Conservation (phyloP, 2,113 vertebrate species). For the Cynocephalus volans region DNA sequence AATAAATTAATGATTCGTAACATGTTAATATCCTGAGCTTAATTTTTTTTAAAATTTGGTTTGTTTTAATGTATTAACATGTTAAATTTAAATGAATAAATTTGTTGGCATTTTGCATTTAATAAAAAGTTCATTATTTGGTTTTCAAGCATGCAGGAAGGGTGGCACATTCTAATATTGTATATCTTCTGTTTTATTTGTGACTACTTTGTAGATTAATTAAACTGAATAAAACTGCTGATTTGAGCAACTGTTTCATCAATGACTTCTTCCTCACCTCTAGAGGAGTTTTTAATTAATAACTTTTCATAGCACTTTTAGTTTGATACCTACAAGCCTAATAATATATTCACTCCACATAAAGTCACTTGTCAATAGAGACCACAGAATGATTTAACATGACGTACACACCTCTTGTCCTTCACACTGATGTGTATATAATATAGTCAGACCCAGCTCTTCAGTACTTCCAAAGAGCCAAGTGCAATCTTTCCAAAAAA, state of each 20-base stretch:
- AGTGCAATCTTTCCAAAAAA: not conserved
- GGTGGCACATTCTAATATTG: conserved; percentile 18
- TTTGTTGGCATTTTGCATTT: not conserved
- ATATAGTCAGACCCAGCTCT: not conserved
- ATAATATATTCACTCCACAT: conserved; percentile 69
- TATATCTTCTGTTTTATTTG: not conserved
- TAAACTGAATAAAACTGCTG: conserved; percentile 73
- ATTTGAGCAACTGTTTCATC: conserved; percentile 76
- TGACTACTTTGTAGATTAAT: conserved; percentile 67
- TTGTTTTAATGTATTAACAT: not conserved
- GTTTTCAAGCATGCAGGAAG: conserved; percentile 37
- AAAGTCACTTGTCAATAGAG: conserved; percentile 59
- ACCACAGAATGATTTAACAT: not conserved
- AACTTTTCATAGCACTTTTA: conserved; percentile 76
- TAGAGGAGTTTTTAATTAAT: conserved; percentile 82
- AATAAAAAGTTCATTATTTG: not conserved
- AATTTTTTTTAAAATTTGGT: not conserved
- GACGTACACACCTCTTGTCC: not conserved
- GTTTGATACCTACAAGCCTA: conserved; percentile 78
- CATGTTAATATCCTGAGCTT: not conserved
- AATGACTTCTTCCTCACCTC: conserved; percentile 70
- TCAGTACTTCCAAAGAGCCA: not conserved
- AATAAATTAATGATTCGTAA: not conserved
- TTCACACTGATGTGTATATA: not conserved
- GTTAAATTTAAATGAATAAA: not conserved